A percentile compares a stretch with the other conserved stretches of the same genome.
phyloP scores from a whole-genome alignment of 2,797 vertebrate species.

The Mionectes olivaceus region DNA sequence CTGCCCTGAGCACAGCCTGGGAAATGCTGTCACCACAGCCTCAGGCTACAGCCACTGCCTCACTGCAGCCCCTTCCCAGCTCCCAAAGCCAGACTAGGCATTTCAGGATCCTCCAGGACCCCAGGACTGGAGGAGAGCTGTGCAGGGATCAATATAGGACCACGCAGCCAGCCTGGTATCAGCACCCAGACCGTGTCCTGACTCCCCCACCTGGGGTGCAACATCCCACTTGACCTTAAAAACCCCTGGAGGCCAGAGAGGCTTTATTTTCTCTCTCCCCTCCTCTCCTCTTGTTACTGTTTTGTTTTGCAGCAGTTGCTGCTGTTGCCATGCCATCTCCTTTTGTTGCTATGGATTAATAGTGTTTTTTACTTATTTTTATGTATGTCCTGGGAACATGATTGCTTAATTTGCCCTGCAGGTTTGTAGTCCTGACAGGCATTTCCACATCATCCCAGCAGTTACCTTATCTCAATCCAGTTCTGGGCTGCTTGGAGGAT shows the following conservation, averaged over 20 bases:
- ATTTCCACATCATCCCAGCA: neutral
- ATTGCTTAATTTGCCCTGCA: conserved; percentile 61
- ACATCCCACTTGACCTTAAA: neutral
- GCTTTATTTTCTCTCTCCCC: neutral
- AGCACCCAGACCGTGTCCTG: rapidly evolving
- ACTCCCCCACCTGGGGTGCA: neutral
- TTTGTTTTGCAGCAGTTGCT: conserved; percentile 58
- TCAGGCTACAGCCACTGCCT: neutral
- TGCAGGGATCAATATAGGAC: rapidly evolving
- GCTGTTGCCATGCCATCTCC: conserved; percentile 63
- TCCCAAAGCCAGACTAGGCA: neutral
- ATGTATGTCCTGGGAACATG: conserved; percentile 60
- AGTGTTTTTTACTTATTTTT: conserved; percentile 63
- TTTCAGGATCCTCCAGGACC: neutral
- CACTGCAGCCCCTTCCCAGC: neutral
- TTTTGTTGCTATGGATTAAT: conserved; percentile 70
- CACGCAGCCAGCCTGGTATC: rapidly evolving
- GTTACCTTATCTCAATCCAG: conserved; percentile 23
- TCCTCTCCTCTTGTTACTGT: neutral
- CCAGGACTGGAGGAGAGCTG: neutral
- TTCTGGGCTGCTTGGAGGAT: conserved; percentile 14
- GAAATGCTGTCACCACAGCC: rapidly evolving
- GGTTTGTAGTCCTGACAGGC: conserved; percentile 17
- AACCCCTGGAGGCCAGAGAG: neutral
- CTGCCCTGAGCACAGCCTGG: neutral